These are phyloP conservation scores for Ceyx margarethae DNA, from an alignment of 2,113 vertebrate species.

Conservation along the genomic window DNA sequence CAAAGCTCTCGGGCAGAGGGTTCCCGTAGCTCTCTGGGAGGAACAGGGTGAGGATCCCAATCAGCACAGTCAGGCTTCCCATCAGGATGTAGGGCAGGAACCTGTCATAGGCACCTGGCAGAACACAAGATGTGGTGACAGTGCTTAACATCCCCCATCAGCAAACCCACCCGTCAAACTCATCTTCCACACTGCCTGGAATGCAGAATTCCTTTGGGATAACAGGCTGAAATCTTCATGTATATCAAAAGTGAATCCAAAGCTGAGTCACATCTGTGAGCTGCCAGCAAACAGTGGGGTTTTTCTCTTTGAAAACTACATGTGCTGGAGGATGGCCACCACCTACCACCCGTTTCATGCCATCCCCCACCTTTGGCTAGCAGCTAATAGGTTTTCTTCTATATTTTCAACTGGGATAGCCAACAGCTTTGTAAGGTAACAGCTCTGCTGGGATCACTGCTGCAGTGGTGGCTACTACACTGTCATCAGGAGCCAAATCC, in stretches of 20 bases:
- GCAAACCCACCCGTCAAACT: neutral
- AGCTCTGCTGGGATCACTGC: neutral
- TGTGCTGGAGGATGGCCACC: neutral
- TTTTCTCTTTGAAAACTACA: neutral
- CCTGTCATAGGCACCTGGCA: slow-evolving; percentile 78
- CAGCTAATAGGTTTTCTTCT: neutral
- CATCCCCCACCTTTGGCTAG: neutral
- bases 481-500: neutral
- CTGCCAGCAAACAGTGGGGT: neutral
- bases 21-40: slow-evolving; percentile 81
- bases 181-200: neutral
- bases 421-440: neutral
- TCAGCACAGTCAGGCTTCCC: slow-evolving; percentile 81
- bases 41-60: slow-evolving; percentile 79
- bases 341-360: neutral
- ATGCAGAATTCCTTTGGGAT: neutral
- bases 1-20: slow-evolving; percentile 82
- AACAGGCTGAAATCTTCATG: neutral
- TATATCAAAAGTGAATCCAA: neutral
- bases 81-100: slow-evolving; percentile 85
- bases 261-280: neutral
- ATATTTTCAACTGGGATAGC: neutral
- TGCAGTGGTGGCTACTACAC: too few species aligned
- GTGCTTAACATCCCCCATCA: neutral
- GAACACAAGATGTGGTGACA: neutral